Conservation (phyloP, 2,888 invertebrate species). For the Sinodicranocentrus sp. region DNA sequence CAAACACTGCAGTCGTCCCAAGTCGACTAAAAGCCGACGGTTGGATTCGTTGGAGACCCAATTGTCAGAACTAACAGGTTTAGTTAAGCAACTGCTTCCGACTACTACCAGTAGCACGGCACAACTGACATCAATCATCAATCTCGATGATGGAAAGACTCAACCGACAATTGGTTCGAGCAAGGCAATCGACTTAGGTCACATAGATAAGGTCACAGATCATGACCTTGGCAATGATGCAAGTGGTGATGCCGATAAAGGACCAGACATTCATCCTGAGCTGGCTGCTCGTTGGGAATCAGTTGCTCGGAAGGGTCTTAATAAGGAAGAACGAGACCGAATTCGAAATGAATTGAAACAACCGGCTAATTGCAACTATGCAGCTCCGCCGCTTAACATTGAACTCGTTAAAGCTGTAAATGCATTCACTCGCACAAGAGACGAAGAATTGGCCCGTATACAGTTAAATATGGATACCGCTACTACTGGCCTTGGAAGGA, state of each 20-base stretch:
- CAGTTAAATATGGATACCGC: neutral
- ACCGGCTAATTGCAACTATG: neutral
- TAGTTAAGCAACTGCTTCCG: neutral
- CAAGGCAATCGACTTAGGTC: neutral
- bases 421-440: neutral
- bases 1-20: too few relatives aligned
- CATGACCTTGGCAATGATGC: neutral
- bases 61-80: neutral
- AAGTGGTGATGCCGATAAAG: neutral
- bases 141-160: too few relatives aligned
- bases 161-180: too few relatives aligned
- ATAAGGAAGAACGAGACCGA: constrained; percentile 12
- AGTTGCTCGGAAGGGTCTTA: neutral
- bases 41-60: neutral
- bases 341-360: neutral
- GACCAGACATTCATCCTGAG: neutral
- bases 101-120: too few relatives aligned
- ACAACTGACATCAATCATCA: too few relatives aligned
- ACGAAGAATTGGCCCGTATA: neutral
- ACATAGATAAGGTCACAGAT: neutral
- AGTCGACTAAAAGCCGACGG: neutral
- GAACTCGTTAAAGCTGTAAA: constrained; percentile 9
- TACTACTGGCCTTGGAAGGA: neutral
- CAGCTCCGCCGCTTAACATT: neutral
- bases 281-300: neutral